Base-by-base conservation (phyloP, 2,888 invertebrate species). In the Pocota personata region DNA sequence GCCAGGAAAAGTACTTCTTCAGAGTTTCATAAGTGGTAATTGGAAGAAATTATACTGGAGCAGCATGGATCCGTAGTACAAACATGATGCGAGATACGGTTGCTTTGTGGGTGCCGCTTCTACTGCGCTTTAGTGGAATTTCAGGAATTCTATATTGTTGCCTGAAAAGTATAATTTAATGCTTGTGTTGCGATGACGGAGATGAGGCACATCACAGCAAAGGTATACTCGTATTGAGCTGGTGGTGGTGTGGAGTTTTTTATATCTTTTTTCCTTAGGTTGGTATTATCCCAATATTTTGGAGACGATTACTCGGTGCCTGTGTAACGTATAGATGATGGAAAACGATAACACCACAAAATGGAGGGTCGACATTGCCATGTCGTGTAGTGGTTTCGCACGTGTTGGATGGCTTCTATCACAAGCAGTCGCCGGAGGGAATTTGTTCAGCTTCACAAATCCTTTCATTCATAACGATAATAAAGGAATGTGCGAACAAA, bases 31-130 rank as follows among this genome's bases (percentile, higher is more conserved):
- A 77, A 62, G 60, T 32, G 60, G 69, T 77, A 62, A 77, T 77
- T 69, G 69, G 60, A 58, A 52, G 76, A 58, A 76, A 76, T 66
- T 66, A 76, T 66, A 75, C 40, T 27, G 37, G n/a, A 46, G 64
- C 52, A 72, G 14, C 35, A 58, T n/a, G 71, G 48, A 50, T 48
- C 71, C 58, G 10, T 24, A n/a, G 1, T 19, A 16, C 60, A 24
- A 43, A 14, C 43, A 4, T 24, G 2, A n/a, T 24, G 3, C 16
- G 14, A 24, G 66, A 21, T 35, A 50, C 14, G 24, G 35, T 8
- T 50, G 48, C 35, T 66, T 50, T 66, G 66, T 35, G 37, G n/a
- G 3, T 3, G 14, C 19, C 35, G 6, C 19, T 5, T 14, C n/a
- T 3, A 21, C 37, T 3, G n/a, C 27, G 14, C 16, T 43, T 43